phyloP scores from a whole-genome alignment of 2,113 vertebrate genomes.

The Elaphurus davidianus region DNA sequence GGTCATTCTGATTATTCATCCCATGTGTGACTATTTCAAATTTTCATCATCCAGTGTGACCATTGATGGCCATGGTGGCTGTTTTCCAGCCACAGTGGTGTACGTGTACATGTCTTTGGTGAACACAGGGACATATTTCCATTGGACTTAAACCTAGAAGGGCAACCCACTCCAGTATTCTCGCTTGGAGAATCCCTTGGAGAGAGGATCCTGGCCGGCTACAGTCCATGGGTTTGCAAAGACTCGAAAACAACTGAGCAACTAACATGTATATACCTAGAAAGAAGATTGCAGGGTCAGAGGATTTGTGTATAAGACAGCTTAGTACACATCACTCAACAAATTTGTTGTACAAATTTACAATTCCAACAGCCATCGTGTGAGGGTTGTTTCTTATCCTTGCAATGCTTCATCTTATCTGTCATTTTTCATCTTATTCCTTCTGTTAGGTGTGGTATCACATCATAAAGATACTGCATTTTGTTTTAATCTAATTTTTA shows the following conservation, averaged over 20 bases:
- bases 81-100: neutral
- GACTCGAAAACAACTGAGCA: neutral
- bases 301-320: neutral
- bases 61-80: neutral
- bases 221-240: neutral
- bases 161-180: neutral
- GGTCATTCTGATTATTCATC: neutral
- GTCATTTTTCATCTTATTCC: neutral
- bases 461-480: neutral
- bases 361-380: neutral
- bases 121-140: neutral
- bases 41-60: neutral
- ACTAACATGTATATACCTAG: neutral
- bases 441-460: neutral
- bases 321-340: neutral
- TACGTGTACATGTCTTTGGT: neutral
- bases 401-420: neutral
- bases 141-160: neutral
- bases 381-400: neutral
- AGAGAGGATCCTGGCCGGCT: accelerated
- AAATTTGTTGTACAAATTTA: neutral
- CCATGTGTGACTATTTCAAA: neutral
- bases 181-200: neutral
- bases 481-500: neutral
- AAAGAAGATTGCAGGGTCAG: neutral